A percentile compares a stretch with the other conserved stretches of the same genome.
These are phyloP conservation scores for Oxyura jamaicensis DNA, from an alignment of 2,113 vertebrate species.

Conservation along the genomic window DNA sequence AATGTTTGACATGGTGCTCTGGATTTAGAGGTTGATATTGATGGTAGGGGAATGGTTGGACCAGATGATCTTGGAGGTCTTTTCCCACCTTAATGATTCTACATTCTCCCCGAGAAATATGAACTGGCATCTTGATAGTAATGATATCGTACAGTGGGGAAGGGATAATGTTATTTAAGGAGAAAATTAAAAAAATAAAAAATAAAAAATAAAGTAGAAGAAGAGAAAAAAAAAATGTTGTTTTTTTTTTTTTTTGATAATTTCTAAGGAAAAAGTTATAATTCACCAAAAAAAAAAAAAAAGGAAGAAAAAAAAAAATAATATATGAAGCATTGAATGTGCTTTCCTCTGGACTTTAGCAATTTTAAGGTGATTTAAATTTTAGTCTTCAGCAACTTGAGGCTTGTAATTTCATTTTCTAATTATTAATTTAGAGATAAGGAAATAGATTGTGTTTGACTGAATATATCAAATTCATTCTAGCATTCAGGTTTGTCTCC, in stretches of 20 bases:
- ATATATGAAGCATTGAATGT: not conserved
- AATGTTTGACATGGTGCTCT: too few relatives aligned
- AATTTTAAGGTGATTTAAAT: not conserved
- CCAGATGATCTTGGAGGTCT: too few relatives aligned
- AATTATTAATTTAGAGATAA: not conserved
- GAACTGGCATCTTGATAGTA: not conserved
- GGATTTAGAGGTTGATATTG: too few relatives aligned
- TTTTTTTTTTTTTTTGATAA: not conserved
- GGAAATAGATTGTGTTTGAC: not conserved
- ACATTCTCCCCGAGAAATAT: not conserved
- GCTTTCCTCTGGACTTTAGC: not conserved
- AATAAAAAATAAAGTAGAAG: not conserved
- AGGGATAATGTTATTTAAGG: not conserved
- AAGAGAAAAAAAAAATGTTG: not conserved
- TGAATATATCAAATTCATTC: not conserved
- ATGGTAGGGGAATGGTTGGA: too few relatives aligned
- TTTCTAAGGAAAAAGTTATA: not conserved
- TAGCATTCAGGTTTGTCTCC: not conserved
- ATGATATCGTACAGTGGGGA: not conserved
- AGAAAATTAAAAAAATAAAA: not conserved
- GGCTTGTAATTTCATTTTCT: not conserved
- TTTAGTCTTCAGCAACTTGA: not conserved
- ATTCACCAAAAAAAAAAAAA: not conserved
- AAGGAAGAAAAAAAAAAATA: not conserved
- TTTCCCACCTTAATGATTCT: too few relatives aligned